phyloP scores from a whole-genome alignment of 35 echinoderm and acorn worm genomes.

The Lytechinus variegatus region DNA sequence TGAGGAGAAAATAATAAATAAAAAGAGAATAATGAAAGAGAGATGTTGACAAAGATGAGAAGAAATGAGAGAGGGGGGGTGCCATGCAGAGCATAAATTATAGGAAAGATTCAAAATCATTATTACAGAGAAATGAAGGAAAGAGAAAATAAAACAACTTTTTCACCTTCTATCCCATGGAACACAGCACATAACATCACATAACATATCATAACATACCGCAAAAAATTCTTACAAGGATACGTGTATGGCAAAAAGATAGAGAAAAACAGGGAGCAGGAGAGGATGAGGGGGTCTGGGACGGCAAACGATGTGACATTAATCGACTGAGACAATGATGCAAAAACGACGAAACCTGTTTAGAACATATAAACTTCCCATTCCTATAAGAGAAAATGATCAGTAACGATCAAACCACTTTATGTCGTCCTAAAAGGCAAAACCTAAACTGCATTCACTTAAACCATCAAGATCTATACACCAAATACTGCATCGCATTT shows the following conservation, averaged over 20 bases:
- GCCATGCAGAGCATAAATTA: no score
- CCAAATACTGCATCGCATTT: background rate
- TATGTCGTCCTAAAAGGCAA: background rate
- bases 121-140: background rate
- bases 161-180: no score
- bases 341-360: background rate
- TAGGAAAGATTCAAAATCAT: no score
- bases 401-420: slow-evolving; percentile 13
- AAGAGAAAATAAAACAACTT: background rate
- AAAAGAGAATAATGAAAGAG: background rate
- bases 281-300: background rate
- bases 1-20: background rate
- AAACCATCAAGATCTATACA: slow-evolving; percentile 41
- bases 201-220: background rate
- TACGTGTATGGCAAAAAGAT: background rate
- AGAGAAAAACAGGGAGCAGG: background rate
- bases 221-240: background rate
- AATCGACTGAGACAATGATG: slow-evolving; percentile 32
- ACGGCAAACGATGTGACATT: background rate
- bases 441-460: slow-evolving; percentile 17
- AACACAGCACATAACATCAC: background rate
- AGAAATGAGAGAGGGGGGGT: background rate
- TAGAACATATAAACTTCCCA: slow-evolving; percentile 14
- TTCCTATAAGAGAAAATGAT: slow-evolving; percentile 7
- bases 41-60: background rate